Base-by-base conservation (phyloP, 2,888 invertebrate species). In the Omphaloscelis lunosa region DNA sequence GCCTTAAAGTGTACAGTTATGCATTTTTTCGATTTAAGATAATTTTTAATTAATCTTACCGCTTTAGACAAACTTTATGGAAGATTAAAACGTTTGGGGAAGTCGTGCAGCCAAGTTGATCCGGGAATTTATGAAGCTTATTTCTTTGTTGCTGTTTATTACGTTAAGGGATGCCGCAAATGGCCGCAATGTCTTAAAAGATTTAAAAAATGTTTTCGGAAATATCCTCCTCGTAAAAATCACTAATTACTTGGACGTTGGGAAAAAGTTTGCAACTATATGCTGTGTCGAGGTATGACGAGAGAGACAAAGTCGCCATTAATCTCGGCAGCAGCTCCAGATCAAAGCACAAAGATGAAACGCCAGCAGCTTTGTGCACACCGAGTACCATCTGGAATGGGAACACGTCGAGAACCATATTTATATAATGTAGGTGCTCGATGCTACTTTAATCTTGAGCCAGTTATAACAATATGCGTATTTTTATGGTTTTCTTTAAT, bases 341-440 rank as follows among this genome's bases (percentile, higher is more conserved):
- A 87, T 89, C 89, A 89, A 89, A 89, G 90, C 85, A 81, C 81
- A 81, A 82, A 89, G 86, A 88, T 89, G 90, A 89, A 89, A 88
- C 86, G 88, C 71, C 72, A 76, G 83, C 85, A 80, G 82, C 89
- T 86, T 84, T 87, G 83, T 86, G 77, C 75, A 76, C 53, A 75
- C 66, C 62, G 77, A 80, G 86, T 85, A 83, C 68, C 81, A 77
- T 41, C 80, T 67, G 74, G 75, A 88, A 89, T 80, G 86, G 81
- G 88, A 83, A 78, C 89, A 85, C 84, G 83, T 41, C 41, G 63
- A 70, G 81, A 77, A 79, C 79, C 70, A 75, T 82, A 78, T 83
- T 77, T 70, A 75, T 75, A 72, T 83, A 67, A 53, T 75, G 77
- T 73, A 80, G 82, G 56, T 69, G 53, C 75, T 83, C 72, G 62